Evolutionary conservation across 2,797 vertebrate species (phyloP), one percentile per base, ranked within the genome.

Genomic region (Linurgus olivaceus): DNA sequence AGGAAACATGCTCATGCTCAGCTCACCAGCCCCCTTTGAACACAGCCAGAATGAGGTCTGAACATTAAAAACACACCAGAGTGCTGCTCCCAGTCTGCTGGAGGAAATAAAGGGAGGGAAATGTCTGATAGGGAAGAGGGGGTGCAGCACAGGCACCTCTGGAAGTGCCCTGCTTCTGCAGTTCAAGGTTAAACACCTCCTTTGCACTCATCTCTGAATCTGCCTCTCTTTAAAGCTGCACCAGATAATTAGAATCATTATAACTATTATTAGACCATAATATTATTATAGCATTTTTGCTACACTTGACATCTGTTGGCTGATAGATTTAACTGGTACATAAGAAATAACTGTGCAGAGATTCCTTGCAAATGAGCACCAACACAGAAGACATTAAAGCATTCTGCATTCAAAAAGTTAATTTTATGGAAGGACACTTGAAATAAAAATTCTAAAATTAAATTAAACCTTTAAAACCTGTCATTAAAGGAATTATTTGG

Each of bases 301-400:
- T 96, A 85, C 80, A 96, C 80, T 97, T 98, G 96, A 97, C 95
- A 96, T 97, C 96, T 98, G 96, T 97, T 98, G 97, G 95, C 95
- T 97, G 94, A 97, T 96, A 97, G 96, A 93, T 94, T 97, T 96
- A 97, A 95, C 95, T 70, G 29, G 96, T 97, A 97, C 77, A 95
- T 97, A 97, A 97, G 97, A 96, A 97, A 92, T 96, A 98, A 97
- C 83, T 96, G 96, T 17, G 18, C 76, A 84, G 65, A 94, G 85
- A 94, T 92, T 95, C 96, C 77, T 96, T 73, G 61, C 75, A 96
- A 94, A 92, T 50, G 68, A 96, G 86, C 62, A 72, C 45, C 72
- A 92, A 74, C 66, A 79, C 0, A 0, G 68, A 94, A 94, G 84
- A 74, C 45, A 70, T 75, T 91, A 90, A 87, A 86, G 66, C 3